A percentile compares a stretch with the other conserved stretches of the same genome.
phyloP scores from a whole-genome alignment of 2,888 invertebrate genomes.

The Thereva unica region DNA sequence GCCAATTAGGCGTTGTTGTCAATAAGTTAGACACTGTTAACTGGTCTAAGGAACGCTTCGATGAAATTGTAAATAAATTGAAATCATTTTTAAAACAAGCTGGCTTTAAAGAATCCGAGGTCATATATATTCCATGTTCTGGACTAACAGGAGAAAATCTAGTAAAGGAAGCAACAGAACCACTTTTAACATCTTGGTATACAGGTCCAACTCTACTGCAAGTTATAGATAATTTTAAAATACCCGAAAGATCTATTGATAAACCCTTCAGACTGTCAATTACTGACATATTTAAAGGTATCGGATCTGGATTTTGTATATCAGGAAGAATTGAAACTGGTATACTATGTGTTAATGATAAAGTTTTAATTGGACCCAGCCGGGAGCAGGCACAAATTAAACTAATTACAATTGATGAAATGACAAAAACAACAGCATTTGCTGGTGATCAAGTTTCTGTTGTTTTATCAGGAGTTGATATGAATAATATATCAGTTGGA shows the following conservation, averaged over 20 bases:
- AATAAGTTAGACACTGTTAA: constrained; percentile 96
- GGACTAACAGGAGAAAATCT: constrained; percentile 96
- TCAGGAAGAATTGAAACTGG: constrained; percentile 93
- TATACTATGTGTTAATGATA: constrained; percentile 81
- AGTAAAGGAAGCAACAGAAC: constrained; percentile 67
- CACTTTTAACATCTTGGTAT: constrained; percentile 74
- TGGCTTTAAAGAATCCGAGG: constrained; percentile 85
- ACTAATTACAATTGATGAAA: constrained; percentile 74
- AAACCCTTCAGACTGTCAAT: constrained; percentile 92
- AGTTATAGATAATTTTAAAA: constrained; percentile 84
- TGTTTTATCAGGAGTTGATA: constrained; percentile 76
- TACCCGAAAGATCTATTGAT: constrained; percentile 82
- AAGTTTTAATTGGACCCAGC: constrained; percentile 82
- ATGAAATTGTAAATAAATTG: constrained; percentile 84
- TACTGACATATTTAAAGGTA: constrained; percentile 93
- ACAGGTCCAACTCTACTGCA: constrained; percentile 81
- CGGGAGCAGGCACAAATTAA: constrained; percentile 84
- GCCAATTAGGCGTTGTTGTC: constrained; percentile 90
- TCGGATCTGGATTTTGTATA: constrained; percentile 87
- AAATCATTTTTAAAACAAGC: constrained; percentile 84
- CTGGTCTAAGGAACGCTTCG: constrained; percentile 90
- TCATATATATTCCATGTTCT: constrained; percentile 91
- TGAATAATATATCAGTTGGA: constrained; percentile 83
- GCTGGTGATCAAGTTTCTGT: constrained; percentile 92
- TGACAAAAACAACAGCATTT: constrained; percentile 74